Conservation (phyloP, 2,888 invertebrate species). For the Hanleya hanleyi region DNA sequence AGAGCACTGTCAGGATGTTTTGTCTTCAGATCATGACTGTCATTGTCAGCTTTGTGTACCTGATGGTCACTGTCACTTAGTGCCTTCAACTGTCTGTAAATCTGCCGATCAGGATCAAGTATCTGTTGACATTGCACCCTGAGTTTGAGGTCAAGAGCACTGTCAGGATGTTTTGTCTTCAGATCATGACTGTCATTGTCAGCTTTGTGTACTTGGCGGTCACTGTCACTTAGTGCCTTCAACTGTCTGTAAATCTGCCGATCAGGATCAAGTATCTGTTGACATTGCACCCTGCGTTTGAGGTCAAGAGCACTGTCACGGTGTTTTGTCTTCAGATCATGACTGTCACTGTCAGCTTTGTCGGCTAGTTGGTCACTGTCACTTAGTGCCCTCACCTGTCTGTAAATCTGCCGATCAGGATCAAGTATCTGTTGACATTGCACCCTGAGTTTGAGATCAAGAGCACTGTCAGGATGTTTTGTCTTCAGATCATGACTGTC, state of each 20-base stretch:
- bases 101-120: conserved; percentile 21
- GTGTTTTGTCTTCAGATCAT: too few relatives aligned
- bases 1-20: too few relatives aligned
- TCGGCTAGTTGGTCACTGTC: conserved; percentile 25
- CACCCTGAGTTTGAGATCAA: too few relatives aligned
- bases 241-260: background rate
- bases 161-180: too few relatives aligned
- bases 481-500: too few relatives aligned
- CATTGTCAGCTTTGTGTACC: conserved; percentile 4
- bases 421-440: background rate
- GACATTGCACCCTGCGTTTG: background rate
- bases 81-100: background rate
- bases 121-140: conserved; percentile 17
- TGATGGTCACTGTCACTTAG: conserved; percentile 15
- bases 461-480: too few relatives aligned
- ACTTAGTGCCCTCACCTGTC: background rate
- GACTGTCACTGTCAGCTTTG: conserved; percentile 26
- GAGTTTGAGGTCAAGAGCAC: too few relatives aligned
- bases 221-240: conserved; percentile 26
- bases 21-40: too few relatives aligned
- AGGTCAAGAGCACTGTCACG: conserved; percentile 13
- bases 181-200: too few relatives aligned
- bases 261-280: conserved; percentile 1
- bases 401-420: background rate
- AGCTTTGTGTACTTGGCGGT: conserved; percentile 15